Percentiles rank a stretch among this genome's conserved stretches.
Conservation (phyloP, 2,888 invertebrate genomes). For the Ectobius pallidus region DNA sequence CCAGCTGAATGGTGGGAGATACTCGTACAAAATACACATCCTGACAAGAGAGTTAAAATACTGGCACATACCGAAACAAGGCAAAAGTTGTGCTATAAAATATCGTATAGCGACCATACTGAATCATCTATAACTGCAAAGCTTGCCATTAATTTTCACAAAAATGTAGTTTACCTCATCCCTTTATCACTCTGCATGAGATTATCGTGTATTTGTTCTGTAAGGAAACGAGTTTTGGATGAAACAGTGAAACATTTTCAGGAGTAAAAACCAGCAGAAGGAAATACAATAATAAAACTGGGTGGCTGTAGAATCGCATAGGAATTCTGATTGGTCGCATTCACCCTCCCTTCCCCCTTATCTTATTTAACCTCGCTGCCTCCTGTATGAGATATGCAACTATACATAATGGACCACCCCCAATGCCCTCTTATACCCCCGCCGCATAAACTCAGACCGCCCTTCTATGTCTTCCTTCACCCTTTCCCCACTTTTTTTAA, state of each 20-base stretch:
- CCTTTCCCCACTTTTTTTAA: constrained; percentile 29
- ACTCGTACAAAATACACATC: background rate
- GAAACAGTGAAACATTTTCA: constrained; percentile 2
- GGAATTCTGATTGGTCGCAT: constrained; percentile 39
- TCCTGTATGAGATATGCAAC: constrained; percentile 19
- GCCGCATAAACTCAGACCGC: background rate
- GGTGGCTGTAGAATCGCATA: background rate
- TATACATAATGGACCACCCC: constrained; percentile 18
- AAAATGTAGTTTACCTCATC: background rate
- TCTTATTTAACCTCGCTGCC: constrained; percentile 24
- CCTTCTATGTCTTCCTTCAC: constrained; percentile 16
- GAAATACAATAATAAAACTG: constrained; percentile 14
- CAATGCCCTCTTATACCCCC: background rate
- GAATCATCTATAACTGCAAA: background rate
- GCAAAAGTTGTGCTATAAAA: background rate
- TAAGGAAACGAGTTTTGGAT: background rate
- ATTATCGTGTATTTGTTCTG: background rate
- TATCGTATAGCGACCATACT: background rate
- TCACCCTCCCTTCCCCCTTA: constrained; percentile 11
- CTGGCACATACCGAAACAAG: background rate
- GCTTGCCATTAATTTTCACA: background rate
- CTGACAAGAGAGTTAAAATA: background rate
- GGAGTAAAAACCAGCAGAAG: background rate
- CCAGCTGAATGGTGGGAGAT: background rate
- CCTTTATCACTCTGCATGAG: background rate